These are phyloP conservation scores for Ophioninae sp. DNA, from an alignment of 2,888 invertebrate genomes.

Conservation along the genomic window DNA sequence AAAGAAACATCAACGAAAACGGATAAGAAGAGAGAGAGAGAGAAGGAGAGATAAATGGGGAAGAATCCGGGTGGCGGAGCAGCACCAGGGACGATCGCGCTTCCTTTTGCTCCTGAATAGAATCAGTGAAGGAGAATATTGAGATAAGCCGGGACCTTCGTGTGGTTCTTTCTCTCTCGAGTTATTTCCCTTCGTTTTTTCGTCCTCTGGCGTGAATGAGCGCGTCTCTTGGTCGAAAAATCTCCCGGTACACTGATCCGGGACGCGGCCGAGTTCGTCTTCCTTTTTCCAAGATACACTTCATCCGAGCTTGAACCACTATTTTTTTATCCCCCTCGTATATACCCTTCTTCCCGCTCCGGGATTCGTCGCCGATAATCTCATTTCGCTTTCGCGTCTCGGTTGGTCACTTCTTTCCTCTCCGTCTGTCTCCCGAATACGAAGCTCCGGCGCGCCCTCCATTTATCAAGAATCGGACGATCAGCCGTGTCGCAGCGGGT, in stretches of 20 bases:
- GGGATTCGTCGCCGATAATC: conserved; percentile 53
- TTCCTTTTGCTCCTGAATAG: conserved; percentile 62
- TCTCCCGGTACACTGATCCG: conserved; percentile 3
- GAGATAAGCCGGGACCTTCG: conserved; percentile 64
- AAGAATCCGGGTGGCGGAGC: conserved; percentile 24
- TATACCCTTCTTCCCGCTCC: conserved; percentile 11
- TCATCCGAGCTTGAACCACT: conserved; percentile 23
- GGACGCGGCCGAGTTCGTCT: conserved; percentile 18
- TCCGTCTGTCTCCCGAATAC: conserved; percentile 1
- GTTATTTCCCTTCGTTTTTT: conserved; percentile 33
- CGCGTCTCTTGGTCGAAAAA: conserved; percentile 49
- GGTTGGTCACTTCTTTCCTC: conserved; percentile 22
- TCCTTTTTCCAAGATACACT: conserved; percentile 43
- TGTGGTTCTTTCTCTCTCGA: conserved; percentile 26
- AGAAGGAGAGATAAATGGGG: conserved; percentile 20
- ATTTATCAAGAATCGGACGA: conserved; percentile 54
- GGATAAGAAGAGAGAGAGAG: conserved; percentile 45
- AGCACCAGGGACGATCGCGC: conserved; percentile 51
- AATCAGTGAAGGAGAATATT: conserved; percentile 68
- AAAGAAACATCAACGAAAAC: conserved; percentile 14
- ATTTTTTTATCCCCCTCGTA: conserved; percentile 11
- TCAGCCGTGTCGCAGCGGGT: conserved; percentile 25
- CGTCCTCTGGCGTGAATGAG: conserved; percentile 61
- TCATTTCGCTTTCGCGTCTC: conserved; percentile 53
- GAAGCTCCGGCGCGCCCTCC: conserved; percentile 45